Evolutionary conservation across 2,113 vertebrate species (phyloP), one percentile per base, ranked within the genome.

Genomic region (Cichladusa arquata): DNA sequence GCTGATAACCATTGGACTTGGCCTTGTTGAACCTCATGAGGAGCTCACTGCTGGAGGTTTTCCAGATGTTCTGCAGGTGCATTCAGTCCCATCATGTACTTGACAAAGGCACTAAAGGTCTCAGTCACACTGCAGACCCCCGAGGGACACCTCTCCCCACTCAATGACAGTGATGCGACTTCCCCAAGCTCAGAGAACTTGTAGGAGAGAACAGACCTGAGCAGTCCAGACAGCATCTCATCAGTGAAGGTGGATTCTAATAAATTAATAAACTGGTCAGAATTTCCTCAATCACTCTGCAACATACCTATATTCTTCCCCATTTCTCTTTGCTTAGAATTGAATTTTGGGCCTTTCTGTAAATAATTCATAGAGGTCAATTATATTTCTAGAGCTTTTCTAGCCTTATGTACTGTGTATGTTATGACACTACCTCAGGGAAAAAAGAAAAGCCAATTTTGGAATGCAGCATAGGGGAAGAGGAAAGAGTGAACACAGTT

Each of bases 31-130:
- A 19, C 17, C 15, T 44, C 15, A 2, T 12, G 15, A 48, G 6
- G 9, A 29, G 36, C 34, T 65, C 44, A 38, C 11, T 48, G 34
- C 26, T 72, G 12, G 3, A 82, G 13, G 19, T 42, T 64, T 9
- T 19, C 38, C 44, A 54, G 33, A 14, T 53, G 34, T 23, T 4
- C 31, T 22, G 20, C 19, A 38, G 36, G 36, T 20, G 7, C 17
- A 9, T 31, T 23, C 6, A 1, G 12, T 15, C 16, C 19, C 44
- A 60, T 5, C 44, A 1, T 1, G 2, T 8, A 9, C 11, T 1
- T 11, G 7, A 12, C 24, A 23, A 69, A 50, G 40, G 9, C 18
- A 60, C 29, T 31, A 42, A 51, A 6, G 11, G 33, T 23, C 36
- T 26, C 24, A 9, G n/a, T 11, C 25, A 19, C 24, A 34, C 0